Base-by-base conservation (phyloP, 2,888 invertebrate species). In the Scotopteryx bipunctaria region DNA sequence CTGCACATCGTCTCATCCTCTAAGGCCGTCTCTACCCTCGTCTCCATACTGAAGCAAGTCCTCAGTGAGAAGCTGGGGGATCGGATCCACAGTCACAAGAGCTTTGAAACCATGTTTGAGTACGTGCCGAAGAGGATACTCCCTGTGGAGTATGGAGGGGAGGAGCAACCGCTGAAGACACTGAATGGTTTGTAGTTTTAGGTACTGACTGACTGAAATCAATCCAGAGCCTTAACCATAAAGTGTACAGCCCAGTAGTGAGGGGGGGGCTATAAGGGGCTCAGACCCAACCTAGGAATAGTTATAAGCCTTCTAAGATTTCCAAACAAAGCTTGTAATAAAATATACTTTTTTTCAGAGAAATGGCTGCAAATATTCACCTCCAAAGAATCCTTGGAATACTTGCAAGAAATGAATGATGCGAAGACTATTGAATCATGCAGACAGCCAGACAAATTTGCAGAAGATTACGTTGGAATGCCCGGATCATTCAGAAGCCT, bases 91-190 rank as follows among this genome's bases (percentile, higher is more conserved):
- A 48, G 73, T 0, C 75, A 79, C 17, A 74, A 69, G 41, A 61
- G 21, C 1, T 1, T 69, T 0, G 76, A 79, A 0, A 55, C 66
- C 0, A 6, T 83, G 0, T 57, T 69, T 2, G 63, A 77, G 3
- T 27, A 58, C 21, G 47, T 82, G 0, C 66, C 76, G 0, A 71
- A 68, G 54, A 63, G 74, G 1, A 51, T 81, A 1, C 32, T 86
- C 6, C 86, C 86, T 0, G 44, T 41, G 5, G 86, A 87, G 1
- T 86, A 75, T 49, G 83, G 81, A 2, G 86, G 86, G 0, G 61
- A 71, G 1, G 78, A 77, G 43, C 64, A 41, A 11, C 43, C 74
- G 3, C 8, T 79, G 5, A 64, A 60, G 23, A 56, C 59, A 25
- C 21, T 83, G 1, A 65, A 66, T 42, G 73, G 84, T 55, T 31